Evolutionary conservation across 2,113 vertebrate genomes (phyloP), one percentile per base, ranked within the genome.

Genomic region (Pontoporia blainvillei): DNA sequence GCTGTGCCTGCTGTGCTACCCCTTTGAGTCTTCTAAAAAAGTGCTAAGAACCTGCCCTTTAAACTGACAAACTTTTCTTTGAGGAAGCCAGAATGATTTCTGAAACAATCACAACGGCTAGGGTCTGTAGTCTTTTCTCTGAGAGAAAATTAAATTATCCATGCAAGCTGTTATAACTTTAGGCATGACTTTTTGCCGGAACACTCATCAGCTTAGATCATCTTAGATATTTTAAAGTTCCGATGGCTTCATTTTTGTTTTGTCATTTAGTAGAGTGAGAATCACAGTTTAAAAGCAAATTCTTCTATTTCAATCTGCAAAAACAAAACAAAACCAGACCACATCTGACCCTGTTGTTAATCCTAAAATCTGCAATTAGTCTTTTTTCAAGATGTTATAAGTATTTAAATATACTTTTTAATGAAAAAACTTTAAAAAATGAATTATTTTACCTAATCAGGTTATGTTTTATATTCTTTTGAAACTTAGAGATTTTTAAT

Each of bases 281-380:
- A 79, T 31, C 72, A 89, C 29, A 79, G 57, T 88, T 94, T 88
- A 69, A 95, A 59, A 93, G 46, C 6, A 86, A 69, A 92, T 89
- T 90, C 20, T 86, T 95, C 39, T 87, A 59, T 90, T 89, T 86
- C 18, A 85, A 34, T 73, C 36, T 57, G 20, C 3, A 39, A 89
- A 64, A 90, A 34, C n/a, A 85, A 62, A 88, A 66, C 25, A 23
- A 64, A 71, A 84, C 2, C 0, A 89, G 66, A 34, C 27, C 46
- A 83, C 29, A 79, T 64, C n/a, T 95, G 29, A 91, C 71, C 25
- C 54, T 94, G 18, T 83, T 90, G 8, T 84, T 94, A 94, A 69
- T 94, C 44, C 34, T 81, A 49, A 94, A 84, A 90, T 90, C 59
- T 85, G 46, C 34, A 67, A 13, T 9, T 88, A 12, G 0, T 92